Evolutionary conservation across 2,113 vertebrate species (phyloP).

Genomic region (Lonchura striata): DNA sequence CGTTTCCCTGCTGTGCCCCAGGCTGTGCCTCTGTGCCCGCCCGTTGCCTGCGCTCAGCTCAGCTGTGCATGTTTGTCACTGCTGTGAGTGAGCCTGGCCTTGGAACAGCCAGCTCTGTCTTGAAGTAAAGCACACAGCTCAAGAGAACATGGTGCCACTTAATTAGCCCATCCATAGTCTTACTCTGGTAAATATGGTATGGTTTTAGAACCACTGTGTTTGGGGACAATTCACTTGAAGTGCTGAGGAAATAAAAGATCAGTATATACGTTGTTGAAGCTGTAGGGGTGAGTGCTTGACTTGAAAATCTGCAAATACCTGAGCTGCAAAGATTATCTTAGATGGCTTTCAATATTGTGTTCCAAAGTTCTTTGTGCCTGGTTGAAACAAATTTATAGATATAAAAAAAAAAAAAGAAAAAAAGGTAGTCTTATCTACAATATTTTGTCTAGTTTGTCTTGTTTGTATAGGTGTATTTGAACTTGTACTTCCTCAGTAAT

Average conservation of each 20-base stretch:
- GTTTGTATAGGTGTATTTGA: conserved; percentile 31
- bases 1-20: background rate
- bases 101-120: background rate
- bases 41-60: background rate
- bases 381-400: conserved; percentile 26
- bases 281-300: conserved; percentile 6
- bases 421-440: conserved; percentile 30
- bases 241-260: background rate
- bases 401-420: background rate
- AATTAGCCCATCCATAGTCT: background rate
- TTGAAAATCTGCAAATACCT: conserved; percentile 1
- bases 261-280: background rate
- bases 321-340: background rate
- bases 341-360: conserved; percentile 44
- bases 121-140: background rate
- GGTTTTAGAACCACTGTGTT: background rate
- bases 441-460: conserved; percentile 43
- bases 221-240: background rate
- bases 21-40: background rate
- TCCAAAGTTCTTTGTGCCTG: conserved; percentile 62
- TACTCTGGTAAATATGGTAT: background rate
- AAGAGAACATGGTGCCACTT: background rate
- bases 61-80: background rate
- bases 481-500: background rate
- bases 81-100: background rate